Evolutionary conservation across 2,113 vertebrate species (phyloP), one percentile per base, ranked within the genome.

Genomic region (Anser cygnoides): DNA sequence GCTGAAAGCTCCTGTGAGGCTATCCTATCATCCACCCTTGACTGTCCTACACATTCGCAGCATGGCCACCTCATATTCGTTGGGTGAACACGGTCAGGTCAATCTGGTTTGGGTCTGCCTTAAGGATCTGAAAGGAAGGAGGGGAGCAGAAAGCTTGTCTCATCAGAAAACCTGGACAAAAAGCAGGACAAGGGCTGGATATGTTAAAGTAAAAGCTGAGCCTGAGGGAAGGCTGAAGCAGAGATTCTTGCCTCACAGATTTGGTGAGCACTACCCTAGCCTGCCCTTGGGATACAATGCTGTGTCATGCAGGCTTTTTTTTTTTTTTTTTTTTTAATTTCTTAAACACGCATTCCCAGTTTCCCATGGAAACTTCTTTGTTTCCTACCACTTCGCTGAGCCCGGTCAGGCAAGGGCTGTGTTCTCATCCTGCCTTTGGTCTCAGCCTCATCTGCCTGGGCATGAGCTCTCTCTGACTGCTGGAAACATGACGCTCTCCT

Each of bases 401-500:
- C 4, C 22, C 5, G 1, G 1, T 37, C 44, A 70, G 54, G 29
- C 29, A 61, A 10, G 20, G 13, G 3, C 9, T 23, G 0, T 28
- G 13, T 37, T 83, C 50, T 92, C 71, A 10, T 49, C 33, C 20
- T 54, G 15, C 23, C 29, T 90, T 90, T 94, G 29, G 35, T 68
- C 39, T 79, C 44, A 58, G 78, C 58, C 18, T 73, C 62, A 10
- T 86, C 35, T 49, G 21, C 57, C 23, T 46, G 39, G 39, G 28
- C 50, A 35, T 33, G 31, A 79, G 78, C 33, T 75, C 61, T 33
- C 57, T n/a, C 68, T 90, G 62, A 20, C 26, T 90, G 37, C 73
- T 84, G 25, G 62, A 83, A 79, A n/a, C 41, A 37, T 58, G 33
- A 35, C 71, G 29, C 39, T 71, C 41, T 83, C 62, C 88, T 50